These are phyloP conservation scores for Tiphia femorata DNA, from an alignment of 2,888 invertebrate genomes.

Conservation along the genomic window DNA sequence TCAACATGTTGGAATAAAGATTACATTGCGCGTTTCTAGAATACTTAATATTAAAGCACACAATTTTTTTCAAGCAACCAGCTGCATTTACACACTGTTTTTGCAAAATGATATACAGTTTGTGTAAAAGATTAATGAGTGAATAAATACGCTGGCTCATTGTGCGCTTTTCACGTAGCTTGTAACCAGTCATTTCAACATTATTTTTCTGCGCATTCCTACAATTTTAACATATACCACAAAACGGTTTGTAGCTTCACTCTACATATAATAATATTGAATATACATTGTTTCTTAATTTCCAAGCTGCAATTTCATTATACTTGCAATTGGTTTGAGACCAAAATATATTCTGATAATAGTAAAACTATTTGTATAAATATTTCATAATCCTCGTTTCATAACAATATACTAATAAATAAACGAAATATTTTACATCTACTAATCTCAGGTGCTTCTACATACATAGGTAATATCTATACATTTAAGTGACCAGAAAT, in stretches of 20 bases:
- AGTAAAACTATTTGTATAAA: too few species aligned
- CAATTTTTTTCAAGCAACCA: conserved; percentile 29
- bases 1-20: conserved; percentile 42
- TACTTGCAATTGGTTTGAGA: not conserved
- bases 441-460: not conserved
- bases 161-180: conserved; percentile 45
- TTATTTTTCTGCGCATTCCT: not conserved
- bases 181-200: conserved; percentile 34
- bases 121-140: conserved; percentile 40
- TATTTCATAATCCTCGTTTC: too few species aligned
- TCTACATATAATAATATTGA: too few species aligned
- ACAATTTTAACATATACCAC: too few species aligned
- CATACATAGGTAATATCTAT: not conserved
- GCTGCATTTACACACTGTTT: conserved; percentile 38
- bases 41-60: conserved; percentile 45
- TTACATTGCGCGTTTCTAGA: conserved; percentile 40
- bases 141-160: conserved; percentile 41
- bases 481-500: too few species aligned
- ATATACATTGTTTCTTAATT: too few species aligned
- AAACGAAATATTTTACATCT: not conserved
- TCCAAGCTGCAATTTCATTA: too few species aligned
- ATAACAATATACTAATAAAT: not conserved
- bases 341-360: not conserved
- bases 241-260: too few species aligned
- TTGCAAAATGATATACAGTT: conserved; percentile 37